phyloP scores from a whole-genome alignment of 2,888 invertebrate genomes.

The Scaptomyza flava region DNA sequence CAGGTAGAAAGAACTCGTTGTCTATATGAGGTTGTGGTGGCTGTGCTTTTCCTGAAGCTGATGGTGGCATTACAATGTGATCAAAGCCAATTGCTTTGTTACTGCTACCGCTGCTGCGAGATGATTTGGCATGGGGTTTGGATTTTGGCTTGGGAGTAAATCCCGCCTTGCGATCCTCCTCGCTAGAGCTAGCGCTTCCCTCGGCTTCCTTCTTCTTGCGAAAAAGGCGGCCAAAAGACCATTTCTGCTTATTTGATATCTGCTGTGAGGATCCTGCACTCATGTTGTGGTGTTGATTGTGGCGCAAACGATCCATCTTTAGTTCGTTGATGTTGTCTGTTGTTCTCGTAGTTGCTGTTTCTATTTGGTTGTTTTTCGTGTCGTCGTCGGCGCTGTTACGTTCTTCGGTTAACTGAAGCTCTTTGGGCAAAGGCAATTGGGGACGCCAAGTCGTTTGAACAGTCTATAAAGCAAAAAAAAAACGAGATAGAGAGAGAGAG shows the following conservation, averaged over 20 bases:
- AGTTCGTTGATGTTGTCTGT: conserved; percentile 36
- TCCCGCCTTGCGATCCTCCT: conserved; percentile 84
- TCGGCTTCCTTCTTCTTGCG: conserved; percentile 88
- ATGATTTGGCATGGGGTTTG: conserved; percentile 27
- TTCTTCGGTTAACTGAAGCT: conserved; percentile 79
- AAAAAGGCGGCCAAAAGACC: conserved; percentile 92
- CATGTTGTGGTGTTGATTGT: conserved; percentile 46
- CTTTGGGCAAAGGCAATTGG: conserved; percentile 84
- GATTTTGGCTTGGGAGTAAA: conserved; percentile 75
- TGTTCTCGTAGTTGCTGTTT: conserved; percentile 79
- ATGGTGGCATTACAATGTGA: conserved; percentile 86
- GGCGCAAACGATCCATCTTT: conserved; percentile 67
- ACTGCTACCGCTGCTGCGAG: conserved; percentile 11
- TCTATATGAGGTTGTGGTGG: conserved; percentile 81
- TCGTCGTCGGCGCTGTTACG: conserved; percentile 67
- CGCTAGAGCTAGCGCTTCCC: conserved; percentile 82
- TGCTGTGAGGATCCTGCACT: conserved; percentile 58
- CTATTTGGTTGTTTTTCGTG: conserved; percentile 53
- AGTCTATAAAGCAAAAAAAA: conserved; percentile 74
- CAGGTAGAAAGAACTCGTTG: conserved; percentile 82
- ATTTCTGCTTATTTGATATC: conserved; percentile 86
- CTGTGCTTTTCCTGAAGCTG: conserved; percentile 21
- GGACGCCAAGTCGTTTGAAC: conserved; percentile 85
- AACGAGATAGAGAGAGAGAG: conserved; percentile 13
- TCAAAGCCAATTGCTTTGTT: conserved; percentile 85